A percentile compares a stretch with the other conserved stretches of the same genome.
phyloP scores from a whole-genome alignment of 92 coral and sea anemone genomes.

The Parazoanthus atlanticus region DNA sequence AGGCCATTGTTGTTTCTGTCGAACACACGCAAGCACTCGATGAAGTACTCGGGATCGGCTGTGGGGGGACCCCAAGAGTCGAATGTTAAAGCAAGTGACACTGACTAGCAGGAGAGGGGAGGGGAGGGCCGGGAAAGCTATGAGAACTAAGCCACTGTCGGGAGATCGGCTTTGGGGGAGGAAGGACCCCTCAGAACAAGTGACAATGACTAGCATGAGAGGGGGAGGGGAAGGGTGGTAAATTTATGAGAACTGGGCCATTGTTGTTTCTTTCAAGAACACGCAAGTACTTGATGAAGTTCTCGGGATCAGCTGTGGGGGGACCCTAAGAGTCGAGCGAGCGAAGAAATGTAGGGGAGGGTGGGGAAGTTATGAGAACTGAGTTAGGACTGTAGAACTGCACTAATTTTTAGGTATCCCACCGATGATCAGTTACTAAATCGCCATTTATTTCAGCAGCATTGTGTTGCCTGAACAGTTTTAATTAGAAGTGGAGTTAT shows the following conservation, averaged over 20 bases:
- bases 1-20: constrained; percentile 91
- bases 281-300: constrained; percentile 87
- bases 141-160: background rate
- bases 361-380: background rate
- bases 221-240: background rate
- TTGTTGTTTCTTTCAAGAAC: constrained; percentile 88
- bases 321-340: background rate
- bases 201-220: too few species aligned
- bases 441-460: too few species aligned
- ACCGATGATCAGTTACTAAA: too few species aligned
- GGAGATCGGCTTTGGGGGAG: background rate
- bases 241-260: constrained; percentile 41
- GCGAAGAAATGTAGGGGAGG: background rate
- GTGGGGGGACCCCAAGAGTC: background rate
- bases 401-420: too few species aligned
- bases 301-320: constrained; percentile 65
- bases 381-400: too few species aligned
- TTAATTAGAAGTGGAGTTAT: too few species aligned
- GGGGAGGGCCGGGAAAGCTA: background rate
- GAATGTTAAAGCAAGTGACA: too few species aligned
- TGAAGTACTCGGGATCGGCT: constrained; percentile 87
- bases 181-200: background rate
- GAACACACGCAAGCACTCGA: constrained; percentile 93
- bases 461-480: too few species aligned
- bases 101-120: background rate